A percentile compares a stretch with the other conserved stretches of the same genome.
Evolutionary conservation across 2,888 invertebrate species (phyloP).

Genomic region (Acheta domesticus): DNA sequence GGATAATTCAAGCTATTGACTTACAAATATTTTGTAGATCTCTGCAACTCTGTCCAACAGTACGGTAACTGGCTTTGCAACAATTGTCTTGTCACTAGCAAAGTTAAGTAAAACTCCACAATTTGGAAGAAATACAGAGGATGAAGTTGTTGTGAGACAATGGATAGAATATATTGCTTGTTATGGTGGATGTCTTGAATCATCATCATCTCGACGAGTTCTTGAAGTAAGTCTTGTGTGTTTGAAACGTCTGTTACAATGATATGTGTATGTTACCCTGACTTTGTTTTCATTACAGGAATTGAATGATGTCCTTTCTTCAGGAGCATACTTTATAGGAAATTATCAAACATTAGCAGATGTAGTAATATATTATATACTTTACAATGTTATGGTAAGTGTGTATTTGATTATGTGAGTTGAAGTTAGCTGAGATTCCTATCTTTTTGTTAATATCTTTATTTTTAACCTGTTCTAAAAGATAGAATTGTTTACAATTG

Average conservation of each 20-base stretch:
- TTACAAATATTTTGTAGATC: slow-evolving; percentile 23
- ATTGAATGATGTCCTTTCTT: slow-evolving; percentile 53
- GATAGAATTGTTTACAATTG: too few relatives aligned
- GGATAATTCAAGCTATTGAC: too few relatives aligned
- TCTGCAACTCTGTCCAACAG: slow-evolving; percentile 50
- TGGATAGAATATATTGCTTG: slow-evolving; percentile 65
- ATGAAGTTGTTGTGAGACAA: slow-evolving; percentile 53
- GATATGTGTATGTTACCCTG: neutral
- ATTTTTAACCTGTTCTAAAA: slow-evolving; percentile 24
- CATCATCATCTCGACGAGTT: slow-evolving; percentile 33
- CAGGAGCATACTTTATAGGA: slow-evolving; percentile 57
- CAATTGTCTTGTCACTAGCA: slow-evolving; percentile 52
- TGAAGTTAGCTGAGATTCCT: neutral
- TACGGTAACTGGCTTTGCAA: slow-evolving; percentile 53
- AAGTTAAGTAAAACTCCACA: slow-evolving; percentile 47
- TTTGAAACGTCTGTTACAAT: too few relatives aligned
- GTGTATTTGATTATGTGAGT: neutral
- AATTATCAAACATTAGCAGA: slow-evolving; percentile 63
- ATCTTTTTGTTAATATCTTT: neutral
- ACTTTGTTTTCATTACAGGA: slow-evolving; percentile 48
- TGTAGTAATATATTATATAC: slow-evolving; percentile 63
- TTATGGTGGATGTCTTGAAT: slow-evolving; percentile 54
- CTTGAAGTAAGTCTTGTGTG: slow-evolving; percentile 34
- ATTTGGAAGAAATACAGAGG: slow-evolving; percentile 47
- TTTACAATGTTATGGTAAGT: slow-evolving; percentile 65